A percentile compares a stretch with the other conserved stretches of the same genome.
phyloP scores from a whole-genome alignment of 2,113 vertebrate species.

The Lanius ludovicianus region DNA sequence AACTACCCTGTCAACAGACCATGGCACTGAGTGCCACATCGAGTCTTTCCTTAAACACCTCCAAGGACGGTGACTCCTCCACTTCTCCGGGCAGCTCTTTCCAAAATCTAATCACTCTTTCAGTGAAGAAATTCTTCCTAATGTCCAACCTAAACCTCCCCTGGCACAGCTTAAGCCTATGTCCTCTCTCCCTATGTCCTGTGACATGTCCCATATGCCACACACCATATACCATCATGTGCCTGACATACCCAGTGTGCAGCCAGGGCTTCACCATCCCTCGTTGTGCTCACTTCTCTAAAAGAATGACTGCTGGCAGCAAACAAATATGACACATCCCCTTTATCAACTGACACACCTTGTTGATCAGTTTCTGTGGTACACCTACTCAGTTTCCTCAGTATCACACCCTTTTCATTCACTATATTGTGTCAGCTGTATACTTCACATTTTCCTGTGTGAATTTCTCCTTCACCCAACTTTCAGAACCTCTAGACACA shows the following conservation, averaged over 20 bases:
- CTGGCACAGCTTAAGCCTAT: neutral
- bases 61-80: neutral
- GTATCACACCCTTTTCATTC: neutral
- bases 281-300: accelerated
- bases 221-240: accelerated
- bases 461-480: neutral
- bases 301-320: neutral
- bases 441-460: neutral
- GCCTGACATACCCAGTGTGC: accelerated
- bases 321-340: neutral
- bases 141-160: neutral
- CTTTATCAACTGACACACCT: neutral
- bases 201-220: neutral
- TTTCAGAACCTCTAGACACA: neutral
- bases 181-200: neutral
- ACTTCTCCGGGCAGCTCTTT: neutral
- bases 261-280: neutral
- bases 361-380: neutral
- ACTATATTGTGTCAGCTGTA: accelerated
- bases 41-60: neutral
- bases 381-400: neutral
- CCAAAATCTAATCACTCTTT: neutral
- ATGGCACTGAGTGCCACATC: neutral
- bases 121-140: neutral
- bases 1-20: neutral